A percentile compares a stretch with the other conserved stretches of the same genome.
phyloP scores from a whole-genome alignment of 2,888 invertebrate genomes.

The Leptopterna dolabrata region DNA sequence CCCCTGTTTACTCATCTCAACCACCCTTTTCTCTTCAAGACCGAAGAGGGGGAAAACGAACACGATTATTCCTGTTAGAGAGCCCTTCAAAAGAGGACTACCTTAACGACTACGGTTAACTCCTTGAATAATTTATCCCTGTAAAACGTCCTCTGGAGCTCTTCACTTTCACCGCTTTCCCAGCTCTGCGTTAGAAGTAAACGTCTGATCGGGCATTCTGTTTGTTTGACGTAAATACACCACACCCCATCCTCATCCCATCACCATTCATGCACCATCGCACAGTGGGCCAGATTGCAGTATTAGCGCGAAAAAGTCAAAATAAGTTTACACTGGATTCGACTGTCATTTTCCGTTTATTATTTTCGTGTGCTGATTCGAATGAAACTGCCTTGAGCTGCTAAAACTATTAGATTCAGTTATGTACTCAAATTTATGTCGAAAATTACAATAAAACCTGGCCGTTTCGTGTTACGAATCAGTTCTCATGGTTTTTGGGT shows the following conservation, averaged over 20 bases:
- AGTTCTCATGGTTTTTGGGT: too few relatives aligned
- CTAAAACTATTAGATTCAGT: too few relatives aligned
- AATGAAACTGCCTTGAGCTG: too few relatives aligned
- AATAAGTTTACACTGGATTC: too few relatives aligned
- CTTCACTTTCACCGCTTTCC: conserved; percentile 35
- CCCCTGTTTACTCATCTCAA: neutral
- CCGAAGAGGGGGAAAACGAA: conserved; percentile 12
- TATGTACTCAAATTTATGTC: too few relatives aligned
- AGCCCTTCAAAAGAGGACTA: conserved; percentile 43
- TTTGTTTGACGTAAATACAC: conserved; percentile 5
- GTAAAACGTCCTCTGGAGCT: neutral
- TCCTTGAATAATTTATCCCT: conserved; percentile 52
- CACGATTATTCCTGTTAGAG: conserved; percentile 50
- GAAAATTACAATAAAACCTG: too few relatives aligned
- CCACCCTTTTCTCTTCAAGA: conserved; percentile 10
- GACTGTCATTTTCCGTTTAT: too few relatives aligned
- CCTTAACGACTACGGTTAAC: conserved; percentile 55
- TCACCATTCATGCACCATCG: neutral
- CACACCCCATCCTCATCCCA: neutral
- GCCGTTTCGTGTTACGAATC: too few relatives aligned
- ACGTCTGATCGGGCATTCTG: conserved; percentile 39
- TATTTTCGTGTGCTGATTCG: too few relatives aligned
- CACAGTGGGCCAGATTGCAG: too few relatives aligned
- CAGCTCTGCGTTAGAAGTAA: neutral
- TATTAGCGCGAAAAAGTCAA: too few relatives aligned